Base-by-base conservation (phyloP, 2,888 invertebrate genomes). In the Pachydiplax longipennis region DNA sequence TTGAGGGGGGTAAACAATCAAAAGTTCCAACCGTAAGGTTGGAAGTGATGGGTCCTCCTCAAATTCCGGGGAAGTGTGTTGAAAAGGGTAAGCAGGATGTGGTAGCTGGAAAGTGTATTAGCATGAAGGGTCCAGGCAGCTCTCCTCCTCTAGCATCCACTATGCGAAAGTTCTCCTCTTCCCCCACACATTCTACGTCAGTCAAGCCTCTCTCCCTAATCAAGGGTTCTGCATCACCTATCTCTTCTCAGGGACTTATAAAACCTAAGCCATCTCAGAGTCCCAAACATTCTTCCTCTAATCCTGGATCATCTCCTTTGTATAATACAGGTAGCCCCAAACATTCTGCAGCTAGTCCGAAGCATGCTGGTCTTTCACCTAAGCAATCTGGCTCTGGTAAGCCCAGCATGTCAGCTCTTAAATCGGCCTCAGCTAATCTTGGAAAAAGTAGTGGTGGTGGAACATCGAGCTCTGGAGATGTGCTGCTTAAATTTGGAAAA, bases 381-480 rank as follows among this genome's bases (percentile, higher is more conserved):
- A 98, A 97, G 93, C 97, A 97, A 92, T 95, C 95, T 22, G 95
- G 95, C 91, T 96, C 97, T 0, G 98, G 98, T 0, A 98, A 98
- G 93, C 98, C 98, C 0, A 98, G 98, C 93, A 97, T 98, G 97
- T 97, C 97, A 0, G 96, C 98, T 0, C 94, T 98, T 37, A 98
- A 98, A 93, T 98, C 97, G 65, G 97, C 97, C 0, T 92, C 92
- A 80, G 92, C 91, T 18, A 91, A 91, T 81, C 95, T 83, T 8
- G 61, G 91, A n/a, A 91, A 83, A 83, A 65, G 81, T 80, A 83
- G 91, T 40, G 35, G 90, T 37, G 22, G 91, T 83, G 91, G 90
- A 4, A 81, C 80, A 37, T 87, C 90, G 58, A 58, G 90, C 31
- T 44, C 83, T 90, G 90, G 92, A 91, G 73, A 91, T 90, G 92